Conservation (phyloP, 2,797 vertebrate genomes). For the Chaunax sp. region DNA sequence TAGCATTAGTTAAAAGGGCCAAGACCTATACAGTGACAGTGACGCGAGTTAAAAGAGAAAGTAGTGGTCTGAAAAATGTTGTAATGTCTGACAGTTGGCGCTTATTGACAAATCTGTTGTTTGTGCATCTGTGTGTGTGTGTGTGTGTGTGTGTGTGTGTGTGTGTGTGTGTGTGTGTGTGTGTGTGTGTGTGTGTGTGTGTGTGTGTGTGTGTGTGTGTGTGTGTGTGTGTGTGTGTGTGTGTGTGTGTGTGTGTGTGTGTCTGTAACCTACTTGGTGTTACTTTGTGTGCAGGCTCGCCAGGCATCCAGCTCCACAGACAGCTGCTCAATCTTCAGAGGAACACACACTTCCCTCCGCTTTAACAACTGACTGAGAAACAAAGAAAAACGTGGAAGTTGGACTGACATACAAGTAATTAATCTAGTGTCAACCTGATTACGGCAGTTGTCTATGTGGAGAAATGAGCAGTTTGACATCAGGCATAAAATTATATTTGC, state of each 20-base stretch:
- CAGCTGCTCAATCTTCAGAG: conserved; percentile 92
- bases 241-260: conserved; percentile 11
- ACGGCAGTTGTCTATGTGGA: neutral
- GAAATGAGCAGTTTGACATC: neutral
- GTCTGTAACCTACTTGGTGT: conserved; percentile 82
- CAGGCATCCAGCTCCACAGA: conserved; percentile 93
- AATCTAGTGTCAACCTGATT: conserved; percentile 5
- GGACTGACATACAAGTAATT: neutral
- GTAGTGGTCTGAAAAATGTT: too few relatives aligned
- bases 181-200: too few relatives aligned
- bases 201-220: too few relatives aligned
- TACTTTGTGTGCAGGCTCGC: conserved; percentile 85
- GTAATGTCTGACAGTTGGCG: too few relatives aligned
- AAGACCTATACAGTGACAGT: neutral
- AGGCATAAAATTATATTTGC: neutral
- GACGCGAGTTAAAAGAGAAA: neutral
- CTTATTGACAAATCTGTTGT: too few relatives aligned
- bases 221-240: neutral
- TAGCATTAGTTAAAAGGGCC: too few relatives aligned
- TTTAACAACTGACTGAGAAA: conserved; percentile 92
- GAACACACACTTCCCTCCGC: conserved; percentile 91
- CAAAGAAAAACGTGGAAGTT: neutral
- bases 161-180: too few relatives aligned
- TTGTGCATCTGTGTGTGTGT: too few relatives aligned
- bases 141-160: too few relatives aligned